Evolutionary conservation across 1,140 invertebrate genomes (phyloP).

Genomic region (Druon quercuslanigerum): DNA sequence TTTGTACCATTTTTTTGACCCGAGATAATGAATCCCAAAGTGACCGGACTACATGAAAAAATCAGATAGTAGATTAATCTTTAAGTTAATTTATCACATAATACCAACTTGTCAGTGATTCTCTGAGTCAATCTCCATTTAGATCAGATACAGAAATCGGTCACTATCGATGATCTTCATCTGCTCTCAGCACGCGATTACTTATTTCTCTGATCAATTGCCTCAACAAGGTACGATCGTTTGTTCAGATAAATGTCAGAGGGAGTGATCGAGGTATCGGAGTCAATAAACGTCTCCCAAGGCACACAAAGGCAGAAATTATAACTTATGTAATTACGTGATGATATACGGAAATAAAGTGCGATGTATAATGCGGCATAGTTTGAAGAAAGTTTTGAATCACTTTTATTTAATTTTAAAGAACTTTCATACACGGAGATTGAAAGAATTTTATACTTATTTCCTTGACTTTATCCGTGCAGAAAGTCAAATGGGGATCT

Average conservation of each 20-base stretch:
- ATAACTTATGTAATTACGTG: background rate
- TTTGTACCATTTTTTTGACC: too few relatives aligned
- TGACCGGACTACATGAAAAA: too few relatives aligned
- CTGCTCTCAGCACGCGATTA: constrained; percentile 10
- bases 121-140: constrained; percentile 3
- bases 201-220: constrained; percentile 15
- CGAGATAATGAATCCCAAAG: too few relatives aligned
- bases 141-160: constrained; percentile 11
- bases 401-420: too few relatives aligned
- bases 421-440: too few relatives aligned
- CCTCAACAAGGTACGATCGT: constrained; percentile 22
- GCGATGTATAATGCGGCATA: too few relatives aligned
- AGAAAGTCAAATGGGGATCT: too few relatives aligned
- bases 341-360: background rate
- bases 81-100: background rate
- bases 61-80: background rate
- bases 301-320: constrained; percentile 2
- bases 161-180: constrained; percentile 3
- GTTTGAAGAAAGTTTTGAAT: too few relatives aligned
- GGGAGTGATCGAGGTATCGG: constrained; percentile 27
- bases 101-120: constrained; percentile 6
- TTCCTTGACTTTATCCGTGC: too few relatives aligned
- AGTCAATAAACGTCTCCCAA: constrained; percentile 12
- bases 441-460: too few relatives aligned
- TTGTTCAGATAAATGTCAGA: constrained; percentile 31